These are phyloP conservation scores for Onthophagus taurus DNA, from an alignment of 1,140 invertebrate genomes.

Conservation along the genomic window DNA sequence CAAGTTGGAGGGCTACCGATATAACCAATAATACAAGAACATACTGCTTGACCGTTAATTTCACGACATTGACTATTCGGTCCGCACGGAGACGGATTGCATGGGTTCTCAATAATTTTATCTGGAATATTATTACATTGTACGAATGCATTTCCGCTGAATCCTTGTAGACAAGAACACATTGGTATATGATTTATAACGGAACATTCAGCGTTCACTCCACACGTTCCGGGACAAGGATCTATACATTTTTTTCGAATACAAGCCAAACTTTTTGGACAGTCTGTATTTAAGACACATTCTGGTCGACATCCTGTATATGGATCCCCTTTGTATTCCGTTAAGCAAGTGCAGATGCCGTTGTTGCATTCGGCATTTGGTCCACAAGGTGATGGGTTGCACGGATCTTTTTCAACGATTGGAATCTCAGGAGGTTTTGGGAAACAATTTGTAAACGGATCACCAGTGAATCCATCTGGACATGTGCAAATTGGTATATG, in stretches of 20 bases:
- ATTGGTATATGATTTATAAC: constrained; percentile 57
- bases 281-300: constrained; percentile 61
- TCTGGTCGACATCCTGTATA: constrained; percentile 57
- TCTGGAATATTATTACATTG: constrained; percentile 48
- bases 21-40: constrained; percentile 50
- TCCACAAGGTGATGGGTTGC: constrained; percentile 56
- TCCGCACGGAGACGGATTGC: constrained; percentile 56
- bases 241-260: constrained; percentile 53
- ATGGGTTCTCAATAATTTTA: constrained; percentile 44
- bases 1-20: constrained; percentile 51
- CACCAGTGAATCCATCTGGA: constrained; percentile 50
- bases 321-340: constrained; percentile 55
- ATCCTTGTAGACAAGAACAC: constrained; percentile 54
- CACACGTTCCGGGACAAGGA: constrained; percentile 58
- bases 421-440: constrained; percentile 38
- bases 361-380: constrained; percentile 53
- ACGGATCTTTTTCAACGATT: constrained; percentile 40
- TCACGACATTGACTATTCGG: constrained; percentile 53
- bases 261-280: constrained; percentile 52
- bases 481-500: constrained; percentile 55
- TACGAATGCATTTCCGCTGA: constrained; percentile 54
- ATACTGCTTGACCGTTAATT: constrained; percentile 47
- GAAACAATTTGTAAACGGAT: constrained; percentile 53
- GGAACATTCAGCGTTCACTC: constrained; percentile 53
- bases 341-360: constrained; percentile 51